Base-by-base conservation (phyloP, 2,113 vertebrate species). In the Rhodinocichla rosea region DNA sequence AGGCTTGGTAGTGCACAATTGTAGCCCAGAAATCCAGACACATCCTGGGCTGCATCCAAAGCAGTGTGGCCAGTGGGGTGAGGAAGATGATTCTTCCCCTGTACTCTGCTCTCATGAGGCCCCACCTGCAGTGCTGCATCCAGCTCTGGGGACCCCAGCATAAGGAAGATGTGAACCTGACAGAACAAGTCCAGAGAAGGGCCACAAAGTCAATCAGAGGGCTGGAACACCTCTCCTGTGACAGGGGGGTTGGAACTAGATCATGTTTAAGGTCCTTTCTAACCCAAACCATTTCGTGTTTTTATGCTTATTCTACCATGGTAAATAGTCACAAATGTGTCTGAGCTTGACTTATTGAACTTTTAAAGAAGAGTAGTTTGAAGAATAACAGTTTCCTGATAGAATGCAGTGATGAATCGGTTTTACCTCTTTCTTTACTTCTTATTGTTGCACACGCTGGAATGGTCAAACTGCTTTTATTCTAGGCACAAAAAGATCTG, bases 1-100 rank as follows among this genome's bases (percentile, higher is more conserved):
- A 23, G 17, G 10, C 26, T 40, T 0, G 0, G 21, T 70, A 47
- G n/a, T 35, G n/a, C 39, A 53, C 28, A 26, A 7, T 9, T 0
- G 0, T 39, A 83, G 45, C 20, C n/a, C 40, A 76, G 47, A 76
- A 68, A 69, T 55, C 47, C 78, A 69, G 32, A 30, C 11, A 5
- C 30, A 47, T 53, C 53, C n/a, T 53, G 53, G 24, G 24, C n/a
- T 53, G 20, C 24, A 40, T 35, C 30, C 15, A 53, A 68, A 68
- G 39, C 53, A 76, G 21, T 1, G 1, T 22, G 30, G 40, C 26
- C 40, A 40, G 11, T n/a, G 49, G 24, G 30, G 7, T 0, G 0
- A 47, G 40, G 30, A 53, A 14, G 10, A 30, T 62, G 21, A 35
- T 47, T 55, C 30, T 55, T 4, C 11, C 24, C 6, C 16, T 68